Conservation (phyloP, 2,888 invertebrate species). For the Syritta pipiens region DNA sequence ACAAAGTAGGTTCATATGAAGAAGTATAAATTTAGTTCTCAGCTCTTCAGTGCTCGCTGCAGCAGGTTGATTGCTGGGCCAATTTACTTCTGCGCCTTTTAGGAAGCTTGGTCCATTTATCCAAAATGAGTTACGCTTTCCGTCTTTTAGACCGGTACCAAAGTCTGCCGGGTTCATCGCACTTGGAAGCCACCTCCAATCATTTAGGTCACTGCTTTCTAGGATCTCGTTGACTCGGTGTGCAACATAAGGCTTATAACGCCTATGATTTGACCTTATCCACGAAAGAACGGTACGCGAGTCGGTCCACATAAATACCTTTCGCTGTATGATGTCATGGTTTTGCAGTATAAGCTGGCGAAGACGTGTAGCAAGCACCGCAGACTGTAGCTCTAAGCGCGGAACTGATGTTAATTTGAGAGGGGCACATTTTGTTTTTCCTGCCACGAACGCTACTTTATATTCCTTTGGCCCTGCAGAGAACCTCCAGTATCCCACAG, state of each 20-base stretch:
- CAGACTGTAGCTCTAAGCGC: slow-evolving; percentile 42
- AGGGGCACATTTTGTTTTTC: slow-evolving; percentile 36
- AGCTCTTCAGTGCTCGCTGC: slow-evolving; percentile 9
- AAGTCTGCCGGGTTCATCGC: slow-evolving; percentile 39
- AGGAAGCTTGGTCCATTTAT: not conserved
- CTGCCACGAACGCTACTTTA: slow-evolving; percentile 27
- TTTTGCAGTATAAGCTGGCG: slow-evolving; percentile 37
- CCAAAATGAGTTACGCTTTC: slow-evolving; percentile 31
- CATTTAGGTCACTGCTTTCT: slow-evolving; percentile 4
- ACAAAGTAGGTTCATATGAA: not conserved
- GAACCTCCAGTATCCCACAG: not conserved
- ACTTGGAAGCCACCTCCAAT: slow-evolving; percentile 48
- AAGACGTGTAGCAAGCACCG: slow-evolving; percentile 35
- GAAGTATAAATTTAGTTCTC: not conserved
- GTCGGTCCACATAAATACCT: slow-evolving; percentile 41
- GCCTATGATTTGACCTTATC: slow-evolving; percentile 47
- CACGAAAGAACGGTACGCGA: slow-evolving; percentile 56
- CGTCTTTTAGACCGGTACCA: slow-evolving; percentile 22
- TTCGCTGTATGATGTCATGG: too few relatives aligned
- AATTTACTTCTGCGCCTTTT: not conserved
- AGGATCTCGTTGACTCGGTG: slow-evolving; percentile 49
- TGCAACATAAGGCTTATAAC: slow-evolving; percentile 70
- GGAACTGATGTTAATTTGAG: slow-evolving; percentile 23
- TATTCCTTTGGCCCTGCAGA: not conserved
- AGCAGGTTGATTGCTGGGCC: not conserved